Base-by-base conservation (phyloP, 2,797 vertebrate species). In the Phrynocephalus vlangalii region DNA sequence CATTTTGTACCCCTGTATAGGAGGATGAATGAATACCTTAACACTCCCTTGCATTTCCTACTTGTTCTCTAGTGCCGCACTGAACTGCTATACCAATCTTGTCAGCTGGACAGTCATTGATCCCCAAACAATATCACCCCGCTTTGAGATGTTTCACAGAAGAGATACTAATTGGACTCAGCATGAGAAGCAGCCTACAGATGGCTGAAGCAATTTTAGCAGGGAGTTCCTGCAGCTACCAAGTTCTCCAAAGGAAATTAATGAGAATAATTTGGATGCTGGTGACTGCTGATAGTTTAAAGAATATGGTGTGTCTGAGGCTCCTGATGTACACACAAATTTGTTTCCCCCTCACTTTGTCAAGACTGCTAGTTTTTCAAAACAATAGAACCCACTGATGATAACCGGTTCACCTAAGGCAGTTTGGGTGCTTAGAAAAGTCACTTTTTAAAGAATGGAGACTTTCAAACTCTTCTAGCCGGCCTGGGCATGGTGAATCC, bases 151-250 rank as follows among this genome's bases (percentile, higher is more conserved):
- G 75, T n/a, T 78, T 85, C 48, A 67, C 63, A 52, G 75, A 52
- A 85, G 75, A 78, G 84, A n/a, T 85, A 63, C 63, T 85, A 85
- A 85, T 78, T 78, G 75, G 75, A 68, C 38, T 8, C 75, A 85
- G 75, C 75, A 33, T 68, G 73, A 30, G 26, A 30, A 50, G 56
- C 50, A 84, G 72, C 2, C 24, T 84, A 38, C 83, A 84, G 72
- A 84, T 76, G 72, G 83, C 26, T 66, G 83, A 68, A 75, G 13
- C 56, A 26, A 44, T 84, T 63, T 85, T 85, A 78, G 76, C n/a
- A 26, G 84, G 67, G 75, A 13, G 63, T 50, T 85, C 10, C 44
- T 30, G 63, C 28, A 50, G 26, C 11, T n/a, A 67, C 26, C 28
- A 24, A 77, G 26, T 8, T 52, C 56, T 63, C 52, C 33, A 38